phyloP scores from a whole-genome alignment of 2,797 vertebrate species.

The Myotis planiceps region DNA sequence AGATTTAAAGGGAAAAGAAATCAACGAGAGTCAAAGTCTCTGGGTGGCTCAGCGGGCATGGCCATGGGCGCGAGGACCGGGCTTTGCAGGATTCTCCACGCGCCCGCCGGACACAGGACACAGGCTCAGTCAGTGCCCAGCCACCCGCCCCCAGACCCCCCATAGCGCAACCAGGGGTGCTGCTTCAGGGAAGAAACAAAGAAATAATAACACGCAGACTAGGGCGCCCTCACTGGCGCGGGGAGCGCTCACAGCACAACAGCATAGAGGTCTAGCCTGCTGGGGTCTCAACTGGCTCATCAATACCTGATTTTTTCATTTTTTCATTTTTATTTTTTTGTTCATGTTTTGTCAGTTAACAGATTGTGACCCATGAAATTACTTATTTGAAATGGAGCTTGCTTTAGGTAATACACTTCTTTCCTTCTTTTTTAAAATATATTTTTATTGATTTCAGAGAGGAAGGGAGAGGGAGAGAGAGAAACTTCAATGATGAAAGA shows the following conservation, averaged over 20 bases:
- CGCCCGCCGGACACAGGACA: conserved; percentile 68
- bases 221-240: conserved; percentile 11
- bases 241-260: conserved; percentile 10
- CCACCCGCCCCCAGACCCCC: conserved; percentile 62
- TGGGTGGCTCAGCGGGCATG: conserved; percentile 78
- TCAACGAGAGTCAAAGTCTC: conserved; percentile 68
- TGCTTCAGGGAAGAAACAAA: conserved; percentile 71
- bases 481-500: too few relatives aligned
- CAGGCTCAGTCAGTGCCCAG: conserved; percentile 76
- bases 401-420: conserved; percentile 50
- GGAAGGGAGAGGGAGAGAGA: too few relatives aligned
- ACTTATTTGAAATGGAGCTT: conserved; percentile 39
- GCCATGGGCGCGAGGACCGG: conserved; percentile 74
- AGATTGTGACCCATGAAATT: conserved; percentile 59
- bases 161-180: conserved; percentile 72
- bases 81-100: conserved; percentile 71
- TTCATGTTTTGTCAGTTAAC: conserved; percentile 30
- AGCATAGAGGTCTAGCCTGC: not conserved
- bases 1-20: conserved; percentile 67
- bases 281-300: conserved; percentile 51
- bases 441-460: too few relatives aligned
- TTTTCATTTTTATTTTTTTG: not conserved
- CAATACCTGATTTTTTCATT: not conserved
- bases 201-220: conserved; percentile 56
- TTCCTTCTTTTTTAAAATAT: not conserved